These are phyloP conservation scores for Onychostoma macrolepis DNA, from an alignment of 2,113 vertebrate genomes.

Conservation along the genomic window DNA sequence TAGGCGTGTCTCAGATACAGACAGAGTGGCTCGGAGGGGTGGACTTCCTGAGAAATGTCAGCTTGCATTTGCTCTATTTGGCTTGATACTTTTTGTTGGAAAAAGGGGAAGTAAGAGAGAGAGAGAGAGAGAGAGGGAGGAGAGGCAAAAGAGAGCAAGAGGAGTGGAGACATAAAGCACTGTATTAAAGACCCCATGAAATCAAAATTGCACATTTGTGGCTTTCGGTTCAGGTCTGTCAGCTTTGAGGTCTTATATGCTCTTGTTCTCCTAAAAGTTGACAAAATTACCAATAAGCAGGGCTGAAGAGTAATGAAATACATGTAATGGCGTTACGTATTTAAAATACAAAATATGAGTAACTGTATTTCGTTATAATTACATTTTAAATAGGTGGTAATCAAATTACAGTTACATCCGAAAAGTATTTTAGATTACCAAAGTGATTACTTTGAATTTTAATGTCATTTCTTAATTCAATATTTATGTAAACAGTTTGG, in stretches of 20 bases:
- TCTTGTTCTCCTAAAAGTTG: not conserved
- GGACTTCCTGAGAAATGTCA: slow-evolving; percentile 58
- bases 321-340: too few relatives aligned
- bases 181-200: not conserved
- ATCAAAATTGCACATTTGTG: not conserved
- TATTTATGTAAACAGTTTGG: too few relatives aligned
- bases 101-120: slow-evolving; percentile 2
- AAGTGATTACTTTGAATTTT: too few relatives aligned
- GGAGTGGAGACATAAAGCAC: not conserved
- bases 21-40: slow-evolving; percentile 47
- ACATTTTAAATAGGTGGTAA: too few relatives aligned
- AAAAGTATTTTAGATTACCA: too few relatives aligned
- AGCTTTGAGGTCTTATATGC: not conserved
- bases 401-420: too few relatives aligned
- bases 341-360: too few relatives aligned
- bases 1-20: slow-evolving; percentile 40
- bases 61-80: slow-evolving; percentile 56
- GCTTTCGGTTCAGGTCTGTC: not conserved
- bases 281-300: not conserved
- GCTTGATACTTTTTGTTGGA: slow-evolving; percentile 34
- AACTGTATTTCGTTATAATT: too few relatives aligned
- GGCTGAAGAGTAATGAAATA: too few relatives aligned
- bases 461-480: too few relatives aligned
- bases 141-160: not conserved
- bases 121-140: not conserved